These are phyloP conservation scores for Erithacus rubecula DNA, from an alignment of 2,797 vertebrate genomes.

Conservation along the genomic window DNA sequence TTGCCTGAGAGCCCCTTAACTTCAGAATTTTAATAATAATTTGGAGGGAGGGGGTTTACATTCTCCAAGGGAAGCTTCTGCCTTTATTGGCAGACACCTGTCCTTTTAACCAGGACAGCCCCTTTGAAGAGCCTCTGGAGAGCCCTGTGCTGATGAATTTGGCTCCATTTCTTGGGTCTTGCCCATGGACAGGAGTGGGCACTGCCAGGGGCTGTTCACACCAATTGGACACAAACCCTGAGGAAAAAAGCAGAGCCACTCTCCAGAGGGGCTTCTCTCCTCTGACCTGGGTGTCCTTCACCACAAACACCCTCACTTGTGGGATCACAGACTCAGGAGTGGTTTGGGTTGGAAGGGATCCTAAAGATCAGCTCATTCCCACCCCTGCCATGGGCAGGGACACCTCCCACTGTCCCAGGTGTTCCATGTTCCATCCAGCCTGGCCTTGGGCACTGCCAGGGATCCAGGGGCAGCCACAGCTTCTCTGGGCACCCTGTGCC, in stretches of 20 bases:
- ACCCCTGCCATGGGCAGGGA: neutral
- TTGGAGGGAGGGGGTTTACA: too few relatives aligned
- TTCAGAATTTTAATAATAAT: too few relatives aligned
- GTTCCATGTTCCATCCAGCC: rapidly evolving
- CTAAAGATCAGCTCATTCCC: rapidly evolving
- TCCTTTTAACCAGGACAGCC: too few relatives aligned
- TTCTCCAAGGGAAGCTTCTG: too few relatives aligned
- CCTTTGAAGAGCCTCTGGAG: neutral
- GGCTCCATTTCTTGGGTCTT: neutral
- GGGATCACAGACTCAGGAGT: neutral
- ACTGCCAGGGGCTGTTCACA: neutral
- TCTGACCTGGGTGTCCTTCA: neutral
- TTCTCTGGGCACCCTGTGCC: neutral
- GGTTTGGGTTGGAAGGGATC: neutral
- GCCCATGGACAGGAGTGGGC: neutral
- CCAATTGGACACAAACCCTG: neutral
- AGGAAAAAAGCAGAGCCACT: neutral
- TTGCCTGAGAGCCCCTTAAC: too few relatives aligned
- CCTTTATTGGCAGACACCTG: too few relatives aligned
- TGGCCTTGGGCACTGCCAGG: neutral
- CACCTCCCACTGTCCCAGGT: rapidly evolving
- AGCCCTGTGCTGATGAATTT: neutral
- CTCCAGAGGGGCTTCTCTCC: neutral
- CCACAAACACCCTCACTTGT: neutral
- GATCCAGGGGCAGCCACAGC: neutral